Evolutionary conservation across 2,113 vertebrate species (phyloP).

Genomic region (Brachirus orientalis): DNA sequence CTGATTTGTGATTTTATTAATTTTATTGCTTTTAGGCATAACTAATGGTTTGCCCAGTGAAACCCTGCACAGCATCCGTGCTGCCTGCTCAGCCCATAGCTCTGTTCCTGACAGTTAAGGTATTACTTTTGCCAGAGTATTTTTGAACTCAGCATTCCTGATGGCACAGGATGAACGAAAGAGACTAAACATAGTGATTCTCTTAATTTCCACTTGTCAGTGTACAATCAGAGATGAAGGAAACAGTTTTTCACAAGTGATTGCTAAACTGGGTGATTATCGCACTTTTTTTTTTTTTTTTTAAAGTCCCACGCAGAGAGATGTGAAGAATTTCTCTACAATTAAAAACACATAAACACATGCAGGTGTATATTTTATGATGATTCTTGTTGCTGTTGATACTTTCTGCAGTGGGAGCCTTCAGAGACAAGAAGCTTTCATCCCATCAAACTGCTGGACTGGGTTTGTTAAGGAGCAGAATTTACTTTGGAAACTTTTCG

Average conservation of each 20-base stretch:
- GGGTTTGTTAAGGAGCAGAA: too few relatives aligned
- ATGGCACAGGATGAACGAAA: neutral
- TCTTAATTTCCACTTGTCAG: neutral
- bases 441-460: too few relatives aligned
- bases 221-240: neutral
- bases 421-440: too few relatives aligned
- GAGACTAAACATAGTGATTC: neutral
- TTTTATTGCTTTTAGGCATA: neutral
- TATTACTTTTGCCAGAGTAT: neutral
- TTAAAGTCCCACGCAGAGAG: neutral
- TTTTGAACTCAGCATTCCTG: neutral
- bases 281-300: neutral
- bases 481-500: too few relatives aligned
- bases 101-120: neutral
- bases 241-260: neutral
- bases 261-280: neutral
- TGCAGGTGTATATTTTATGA: too few relatives aligned
- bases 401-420: too few relatives aligned
- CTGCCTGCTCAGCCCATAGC: neutral
- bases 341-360: too few relatives aligned
- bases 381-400: too few relatives aligned
- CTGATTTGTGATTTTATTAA: conserved; percentile 1
- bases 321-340: too few relatives aligned
- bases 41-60: neutral
- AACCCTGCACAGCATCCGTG: neutral